These are phyloP conservation scores for Pantherophis alleghaniensis DNA, from an alignment of 2,797 vertebrate species.

Conservation along the genomic window DNA sequence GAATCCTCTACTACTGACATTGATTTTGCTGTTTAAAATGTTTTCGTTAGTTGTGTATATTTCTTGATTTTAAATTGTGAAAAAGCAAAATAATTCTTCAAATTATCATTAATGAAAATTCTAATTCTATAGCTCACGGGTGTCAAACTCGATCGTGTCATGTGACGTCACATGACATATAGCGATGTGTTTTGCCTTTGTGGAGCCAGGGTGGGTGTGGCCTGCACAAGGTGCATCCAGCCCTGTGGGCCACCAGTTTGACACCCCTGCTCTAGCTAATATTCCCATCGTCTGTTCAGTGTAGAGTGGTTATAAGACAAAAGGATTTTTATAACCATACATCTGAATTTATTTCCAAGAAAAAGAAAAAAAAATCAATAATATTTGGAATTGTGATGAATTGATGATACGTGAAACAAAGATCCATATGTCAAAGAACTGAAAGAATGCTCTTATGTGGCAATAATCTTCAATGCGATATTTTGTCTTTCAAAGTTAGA, in stretches of 20 bases:
- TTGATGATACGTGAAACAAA: neutral
- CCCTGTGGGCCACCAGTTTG: too few species aligned
- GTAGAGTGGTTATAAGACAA: neutral
- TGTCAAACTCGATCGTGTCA: too few species aligned
- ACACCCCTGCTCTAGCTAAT: neutral
- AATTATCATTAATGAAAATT: neutral
- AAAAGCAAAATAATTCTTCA: neutral
- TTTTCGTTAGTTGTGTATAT: neutral
- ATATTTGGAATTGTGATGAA: neutral
- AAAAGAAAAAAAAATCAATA: neutral
- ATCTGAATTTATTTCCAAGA: neutral
- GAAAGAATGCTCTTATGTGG: neutral
- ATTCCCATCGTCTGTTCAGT: neutral
- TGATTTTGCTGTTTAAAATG: neutral
- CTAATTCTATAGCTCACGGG: neutral
- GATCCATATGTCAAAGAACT: neutral
- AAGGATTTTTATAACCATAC: neutral
- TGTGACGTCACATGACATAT: too few species aligned
- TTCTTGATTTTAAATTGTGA: neutral
- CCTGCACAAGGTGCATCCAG: too few species aligned
- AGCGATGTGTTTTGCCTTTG: too few species aligned
- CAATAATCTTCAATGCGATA: neutral
- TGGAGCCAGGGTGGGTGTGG: too few species aligned
- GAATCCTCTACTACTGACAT: neutral
- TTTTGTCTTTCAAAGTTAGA: neutral